phyloP scores from a whole-genome alignment of 2,797 vertebrate genomes.

The Sebastes diploproa region DNA sequence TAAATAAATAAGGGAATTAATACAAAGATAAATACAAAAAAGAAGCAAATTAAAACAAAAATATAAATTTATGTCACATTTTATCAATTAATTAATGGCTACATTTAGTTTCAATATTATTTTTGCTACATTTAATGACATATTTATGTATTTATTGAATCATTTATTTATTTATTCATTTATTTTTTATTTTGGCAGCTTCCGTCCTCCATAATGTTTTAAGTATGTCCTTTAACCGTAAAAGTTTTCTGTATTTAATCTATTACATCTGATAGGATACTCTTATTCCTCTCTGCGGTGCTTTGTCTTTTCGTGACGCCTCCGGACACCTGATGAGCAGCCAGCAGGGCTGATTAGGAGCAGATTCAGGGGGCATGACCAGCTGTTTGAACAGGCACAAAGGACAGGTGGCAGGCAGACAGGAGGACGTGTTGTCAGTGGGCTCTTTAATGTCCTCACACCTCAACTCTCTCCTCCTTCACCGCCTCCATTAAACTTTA shows the following conservation, averaged over 20 bases:
- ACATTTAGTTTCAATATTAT: no score
- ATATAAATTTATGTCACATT: no score
- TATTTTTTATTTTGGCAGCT: no score
- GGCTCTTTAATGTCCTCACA: background rate
- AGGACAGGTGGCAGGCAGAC: slow-evolving; percentile 52
- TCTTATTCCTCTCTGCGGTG: background rate
- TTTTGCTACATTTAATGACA: no score
- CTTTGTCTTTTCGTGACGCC: slow-evolving; percentile 6
- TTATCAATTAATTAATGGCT: no score
- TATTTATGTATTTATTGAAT: no score
- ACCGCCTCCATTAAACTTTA: slow-evolving; percentile 17
- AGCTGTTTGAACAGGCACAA: slow-evolving; percentile 62
- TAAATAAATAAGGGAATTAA: no score
- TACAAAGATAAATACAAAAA: no score
- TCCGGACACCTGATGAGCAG: slow-evolving; percentile 30
- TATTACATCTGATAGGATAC: background rate
- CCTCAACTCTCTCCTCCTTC: background rate
- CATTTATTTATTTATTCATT: no score
- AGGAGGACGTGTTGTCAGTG: background rate
- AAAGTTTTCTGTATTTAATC: background rate
- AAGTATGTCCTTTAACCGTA: background rate
- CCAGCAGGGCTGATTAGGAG: slow-evolving; percentile 21
- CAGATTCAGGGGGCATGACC: background rate
- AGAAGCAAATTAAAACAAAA: no score
- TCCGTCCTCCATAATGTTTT: no score